phyloP scores from a whole-genome alignment of 2,113 vertebrate species.

The Oxyura jamaicensis region DNA sequence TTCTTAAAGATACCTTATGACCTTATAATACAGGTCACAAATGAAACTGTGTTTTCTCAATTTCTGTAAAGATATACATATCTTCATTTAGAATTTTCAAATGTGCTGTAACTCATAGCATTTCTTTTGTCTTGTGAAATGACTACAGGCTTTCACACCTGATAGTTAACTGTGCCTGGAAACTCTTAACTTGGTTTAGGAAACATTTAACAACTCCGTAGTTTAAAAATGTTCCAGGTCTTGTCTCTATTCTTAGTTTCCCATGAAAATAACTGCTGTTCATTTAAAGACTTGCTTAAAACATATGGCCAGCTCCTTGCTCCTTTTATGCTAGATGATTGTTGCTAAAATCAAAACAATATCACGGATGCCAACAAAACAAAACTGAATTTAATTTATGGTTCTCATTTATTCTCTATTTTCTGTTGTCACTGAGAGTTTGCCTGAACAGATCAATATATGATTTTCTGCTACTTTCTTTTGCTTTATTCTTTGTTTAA shows the following conservation, averaged over 20 bases:
- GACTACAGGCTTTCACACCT: background rate
- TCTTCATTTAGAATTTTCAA: background rate
- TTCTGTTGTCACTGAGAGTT: background rate
- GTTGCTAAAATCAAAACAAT: background rate
- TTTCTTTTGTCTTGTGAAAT: background rate
- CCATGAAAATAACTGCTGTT: background rate
- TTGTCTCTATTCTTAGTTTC: background rate
- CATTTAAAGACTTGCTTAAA: background rate
- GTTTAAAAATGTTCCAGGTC: background rate
- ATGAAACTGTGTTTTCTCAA: background rate
- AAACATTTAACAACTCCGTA: background rate
- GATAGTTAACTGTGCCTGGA: background rate
- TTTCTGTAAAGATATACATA: background rate
- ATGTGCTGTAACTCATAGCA: background rate
- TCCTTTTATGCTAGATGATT: background rate
- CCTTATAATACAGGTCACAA: background rate
- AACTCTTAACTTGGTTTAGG: background rate
- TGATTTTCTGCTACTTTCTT: background rate
- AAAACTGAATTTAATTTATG: background rate
- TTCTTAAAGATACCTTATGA: background rate
- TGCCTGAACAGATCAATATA: background rate
- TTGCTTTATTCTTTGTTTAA: background rate
- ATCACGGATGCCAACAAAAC: background rate
- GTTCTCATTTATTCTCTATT: background rate
- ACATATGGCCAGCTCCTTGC: background rate